Conservation (phyloP, 2,113 vertebrate species). For the Seriola quinqueradiata region DNA sequence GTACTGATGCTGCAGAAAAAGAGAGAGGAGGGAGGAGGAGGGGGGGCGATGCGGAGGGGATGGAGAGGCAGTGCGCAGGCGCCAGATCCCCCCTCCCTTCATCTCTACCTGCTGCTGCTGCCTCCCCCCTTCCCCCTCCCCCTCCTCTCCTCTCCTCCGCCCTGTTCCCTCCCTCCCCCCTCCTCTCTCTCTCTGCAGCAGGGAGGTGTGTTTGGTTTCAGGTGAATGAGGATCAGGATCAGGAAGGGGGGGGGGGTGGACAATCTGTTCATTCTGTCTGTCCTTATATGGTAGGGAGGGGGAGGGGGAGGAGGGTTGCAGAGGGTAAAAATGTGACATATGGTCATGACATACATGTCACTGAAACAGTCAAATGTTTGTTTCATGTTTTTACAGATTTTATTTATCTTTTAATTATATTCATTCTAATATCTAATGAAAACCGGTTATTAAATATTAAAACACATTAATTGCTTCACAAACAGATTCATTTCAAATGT, state of each 20-base stretch:
- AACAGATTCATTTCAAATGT: too few relatives aligned
- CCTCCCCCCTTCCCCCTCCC: not conserved
- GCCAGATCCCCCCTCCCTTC: constrained; percentile 12
- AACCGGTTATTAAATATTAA: too few relatives aligned
- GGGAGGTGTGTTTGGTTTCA: constrained; percentile 40
- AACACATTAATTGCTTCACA: too few relatives aligned
- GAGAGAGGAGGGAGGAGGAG: constrained; percentile 44
- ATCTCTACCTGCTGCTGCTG: constrained; percentile 36
- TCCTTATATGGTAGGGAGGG: not conserved
- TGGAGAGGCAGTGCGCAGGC: constrained; percentile 56
- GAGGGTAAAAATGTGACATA: too few relatives aligned
- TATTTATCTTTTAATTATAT: too few relatives aligned
- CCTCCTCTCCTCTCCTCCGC: not conserved
- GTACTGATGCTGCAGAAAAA: constrained; percentile 79
- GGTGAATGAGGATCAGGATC: constrained; percentile 43
- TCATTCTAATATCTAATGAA: too few relatives aligned
- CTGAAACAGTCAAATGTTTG: too few relatives aligned
- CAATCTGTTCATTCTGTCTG: constrained; percentile 44
- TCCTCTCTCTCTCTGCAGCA: not conserved
- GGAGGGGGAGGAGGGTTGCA: too few relatives aligned
- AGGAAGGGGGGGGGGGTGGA: not conserved
- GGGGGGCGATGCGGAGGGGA: constrained; percentile 67
- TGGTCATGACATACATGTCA: too few relatives aligned
- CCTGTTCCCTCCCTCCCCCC: not conserved
- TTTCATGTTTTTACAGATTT: too few relatives aligned